Base-by-base conservation (phyloP, 2,888 invertebrate genomes). In the Arenicola marina region DNA sequence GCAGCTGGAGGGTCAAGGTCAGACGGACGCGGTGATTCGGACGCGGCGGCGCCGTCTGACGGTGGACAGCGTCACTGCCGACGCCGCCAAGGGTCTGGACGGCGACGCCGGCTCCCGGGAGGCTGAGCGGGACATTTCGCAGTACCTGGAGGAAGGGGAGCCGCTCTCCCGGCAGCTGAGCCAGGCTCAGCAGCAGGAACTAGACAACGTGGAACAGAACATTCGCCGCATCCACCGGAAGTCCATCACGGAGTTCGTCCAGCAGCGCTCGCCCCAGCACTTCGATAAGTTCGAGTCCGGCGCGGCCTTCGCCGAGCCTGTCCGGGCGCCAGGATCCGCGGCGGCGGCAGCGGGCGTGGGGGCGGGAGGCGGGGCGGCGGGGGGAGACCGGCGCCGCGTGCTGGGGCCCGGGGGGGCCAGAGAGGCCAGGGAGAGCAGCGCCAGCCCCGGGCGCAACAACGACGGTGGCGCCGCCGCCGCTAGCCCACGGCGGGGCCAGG, bases 261-360 rank as follows among this genome's bases (percentile, higher is more conserved):
- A 59, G 4, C 33, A 33, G 26, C 60, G 55, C 32, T 57, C 51
- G 34, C 62, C 57, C 3, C 51, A 31, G 1, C 64, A 64, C 46
- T 51, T 53, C 7, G 61, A 62, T 34, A 62, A 60, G 48, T 64
- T 65, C 56, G 64, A 65, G 48, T 38, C 62, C 2, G 60, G 65
- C 2, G 15, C 62, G 32, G 65, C 59, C 1, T 53, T 53, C 24
- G 24, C 18, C 24, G 24, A 24, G 18, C 26, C 15, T 11, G 11
- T 24, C 18, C 15, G 48, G 24, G 18, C 11, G n/a, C 15, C 15
- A 11, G 11, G 18, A 11, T 7, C 7, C 26, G 26, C 11, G 26
- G 7, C 11, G 26, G 7, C 24, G 26, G n/a, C n/a, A n/a, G n/a
- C n/a, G n/a, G n/a, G n/a, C n/a, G n/a, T n/a, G n/a, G n/a, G n/a